Evolutionary conservation across 2,888 invertebrate genomes (phyloP).

Genomic region (Ommatoiulus sabulosus): DNA sequence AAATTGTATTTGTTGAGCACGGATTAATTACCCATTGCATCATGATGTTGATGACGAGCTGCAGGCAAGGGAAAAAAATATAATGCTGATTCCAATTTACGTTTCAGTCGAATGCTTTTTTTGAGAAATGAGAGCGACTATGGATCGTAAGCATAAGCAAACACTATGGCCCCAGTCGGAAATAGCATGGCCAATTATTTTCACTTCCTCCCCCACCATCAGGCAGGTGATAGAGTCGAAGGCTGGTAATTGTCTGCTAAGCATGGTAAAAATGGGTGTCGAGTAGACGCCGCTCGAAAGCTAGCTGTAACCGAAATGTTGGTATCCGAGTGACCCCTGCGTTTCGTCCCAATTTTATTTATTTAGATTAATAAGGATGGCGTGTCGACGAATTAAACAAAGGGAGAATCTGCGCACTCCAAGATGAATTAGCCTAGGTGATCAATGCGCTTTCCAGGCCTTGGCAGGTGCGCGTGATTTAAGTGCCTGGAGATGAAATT

Average conservation of each 20-base stretch:
- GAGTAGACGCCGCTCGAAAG: background rate
- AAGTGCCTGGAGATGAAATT: constrained; percentile 17
- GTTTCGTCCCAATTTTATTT: constrained; percentile 18
- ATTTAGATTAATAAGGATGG: background rate
- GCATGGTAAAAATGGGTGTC: background rate
- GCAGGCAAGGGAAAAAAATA: background rate
- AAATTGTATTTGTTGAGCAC: background rate
- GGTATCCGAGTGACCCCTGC: constrained; percentile 9
- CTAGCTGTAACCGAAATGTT: background rate
- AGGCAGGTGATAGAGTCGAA: background rate
- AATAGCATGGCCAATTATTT: constrained; percentile 39
- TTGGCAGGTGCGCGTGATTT: background rate
- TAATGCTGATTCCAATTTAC: background rate
- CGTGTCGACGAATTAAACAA: constrained; percentile 27
- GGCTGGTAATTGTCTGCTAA: constrained; percentile 3
- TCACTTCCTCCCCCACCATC: constrained; percentile 15
- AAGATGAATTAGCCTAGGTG: constrained; percentile 41
- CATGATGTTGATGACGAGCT: background rate
- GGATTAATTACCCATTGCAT: background rate
- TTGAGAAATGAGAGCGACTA: background rate
- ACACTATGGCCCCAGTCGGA: background rate
- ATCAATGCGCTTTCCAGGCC: background rate
- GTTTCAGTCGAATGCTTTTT: background rate
- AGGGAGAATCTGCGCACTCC: background rate
- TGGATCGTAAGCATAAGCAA: constrained; percentile 18